These are phyloP conservation scores for Athetis lepigone DNA, from an alignment of 2,888 invertebrate genomes.

Conservation along the genomic window DNA sequence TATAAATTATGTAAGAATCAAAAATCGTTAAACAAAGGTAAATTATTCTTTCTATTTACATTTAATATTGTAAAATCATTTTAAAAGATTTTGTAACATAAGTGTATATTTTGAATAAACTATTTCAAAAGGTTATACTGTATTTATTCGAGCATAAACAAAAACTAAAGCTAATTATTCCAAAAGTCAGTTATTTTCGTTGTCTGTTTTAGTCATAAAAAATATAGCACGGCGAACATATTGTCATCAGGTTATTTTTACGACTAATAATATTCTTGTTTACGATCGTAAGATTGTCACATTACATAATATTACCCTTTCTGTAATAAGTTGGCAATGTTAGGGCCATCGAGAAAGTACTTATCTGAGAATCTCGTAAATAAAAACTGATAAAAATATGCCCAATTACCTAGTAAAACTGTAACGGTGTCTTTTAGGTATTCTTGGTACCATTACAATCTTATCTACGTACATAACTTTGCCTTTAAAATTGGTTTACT, in stretches of 20 bases:
- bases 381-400: constrained; percentile 6
- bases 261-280: constrained; percentile 53
- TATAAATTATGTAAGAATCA: too few species aligned
- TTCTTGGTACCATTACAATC: background rate
- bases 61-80: too few species aligned
- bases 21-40: too few species aligned
- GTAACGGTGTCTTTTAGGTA: background rate
- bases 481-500: background rate
- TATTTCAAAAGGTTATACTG: too few species aligned
- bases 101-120: too few species aligned
- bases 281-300: constrained; percentile 51
- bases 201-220: constrained; percentile 37
- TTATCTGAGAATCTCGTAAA: constrained; percentile 11
- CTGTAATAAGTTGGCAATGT: constrained; percentile 34
- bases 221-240: constrained; percentile 38
- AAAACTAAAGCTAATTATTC: constrained; percentile 20
- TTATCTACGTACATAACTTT: background rate
- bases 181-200: constrained; percentile 4
- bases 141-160: constrained; percentile 9
- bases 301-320: constrained; percentile 35
- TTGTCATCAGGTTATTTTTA: constrained; percentile 49
- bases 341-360: constrained; percentile 13
- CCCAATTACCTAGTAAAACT: background rate
- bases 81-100: too few species aligned
- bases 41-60: too few species aligned